These are phyloP conservation scores for Smutsia temminckii DNA, from an alignment of 2,797 vertebrate species.

Conservation along the genomic window DNA sequence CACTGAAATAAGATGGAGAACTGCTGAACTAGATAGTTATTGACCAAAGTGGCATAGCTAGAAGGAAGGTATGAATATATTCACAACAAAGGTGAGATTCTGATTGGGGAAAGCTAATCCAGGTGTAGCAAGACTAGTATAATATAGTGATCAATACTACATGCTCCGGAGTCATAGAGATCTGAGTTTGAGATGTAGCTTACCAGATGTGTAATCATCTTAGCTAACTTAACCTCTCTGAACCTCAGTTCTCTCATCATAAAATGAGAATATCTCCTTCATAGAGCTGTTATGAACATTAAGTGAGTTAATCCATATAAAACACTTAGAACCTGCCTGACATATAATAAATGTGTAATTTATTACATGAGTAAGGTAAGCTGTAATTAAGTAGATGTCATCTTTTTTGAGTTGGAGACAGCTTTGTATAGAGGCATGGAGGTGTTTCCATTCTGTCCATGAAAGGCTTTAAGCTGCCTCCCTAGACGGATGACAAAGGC, in stretches of 20 bases:
- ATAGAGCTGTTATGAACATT: not conserved
- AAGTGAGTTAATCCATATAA: conserved; percentile 8
- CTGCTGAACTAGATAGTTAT: not conserved
- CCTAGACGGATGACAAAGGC: not conserved
- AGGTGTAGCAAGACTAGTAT: not conserved
- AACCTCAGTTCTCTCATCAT: not conserved
- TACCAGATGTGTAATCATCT: not conserved
- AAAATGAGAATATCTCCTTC: not conserved
- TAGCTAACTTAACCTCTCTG: not conserved
- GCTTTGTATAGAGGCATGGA: not conserved
- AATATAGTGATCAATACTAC: not conserved
- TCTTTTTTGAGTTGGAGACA: not conserved
- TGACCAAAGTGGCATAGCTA: not conserved
- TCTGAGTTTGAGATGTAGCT: not conserved
- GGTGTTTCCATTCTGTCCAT: not conserved
- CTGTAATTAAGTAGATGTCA: not conserved
- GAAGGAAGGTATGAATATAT: not conserved
- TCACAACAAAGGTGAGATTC: not conserved
- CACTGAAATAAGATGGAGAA: not conserved
- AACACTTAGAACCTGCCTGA: not conserved
- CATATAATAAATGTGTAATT: conserved; percentile 11
- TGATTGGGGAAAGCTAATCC: not conserved
- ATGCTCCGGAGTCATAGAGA: not conserved
- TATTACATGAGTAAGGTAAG: not conserved
- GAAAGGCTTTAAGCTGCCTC: conserved; percentile 21